Percentiles rank a stretch among this genome's conserved stretches.
Evolutionary conservation across 2,797 vertebrate genomes (phyloP).

Genomic region (Oreochromis mossambicus): DNA sequence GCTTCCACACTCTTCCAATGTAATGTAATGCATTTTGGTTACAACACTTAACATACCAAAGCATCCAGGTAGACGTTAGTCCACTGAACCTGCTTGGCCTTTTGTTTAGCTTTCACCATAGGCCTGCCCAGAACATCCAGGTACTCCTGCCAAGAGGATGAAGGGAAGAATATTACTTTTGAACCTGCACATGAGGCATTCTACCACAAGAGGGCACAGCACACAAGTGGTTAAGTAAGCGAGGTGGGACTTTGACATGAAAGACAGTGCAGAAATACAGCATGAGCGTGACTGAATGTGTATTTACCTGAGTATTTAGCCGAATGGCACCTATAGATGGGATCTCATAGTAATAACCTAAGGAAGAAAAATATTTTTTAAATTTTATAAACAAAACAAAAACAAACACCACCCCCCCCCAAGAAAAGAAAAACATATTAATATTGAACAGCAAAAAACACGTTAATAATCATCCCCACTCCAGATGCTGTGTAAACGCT

Average conservation of each 20-base stretch:
- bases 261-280: neutral
- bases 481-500: accelerated
- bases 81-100: constrained; percentile 93
- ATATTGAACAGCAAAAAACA: neutral
- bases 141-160: constrained; percentile 82
- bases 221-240: neutral
- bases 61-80: constrained; percentile 97
- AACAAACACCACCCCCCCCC: accelerated
- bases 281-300: neutral
- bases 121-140: constrained; percentile 95
- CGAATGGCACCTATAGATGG: constrained; percentile 97
- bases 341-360: constrained; percentile 98
- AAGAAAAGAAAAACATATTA: neutral
- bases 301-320: constrained; percentile 84
- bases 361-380: neutral
- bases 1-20: neutral
- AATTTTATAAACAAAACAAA: neutral
- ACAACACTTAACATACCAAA: constrained; percentile 77
- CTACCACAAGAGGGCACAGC: constrained; percentile 51
- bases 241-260: neutral
- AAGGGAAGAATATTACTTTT: neutral
- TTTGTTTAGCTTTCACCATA: constrained; percentile 88
- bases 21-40: neutral
- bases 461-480: neutral
- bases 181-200: neutral